Conservation (phyloP, 2,797 vertebrate genomes). For the Etheostoma nigrum region DNA sequence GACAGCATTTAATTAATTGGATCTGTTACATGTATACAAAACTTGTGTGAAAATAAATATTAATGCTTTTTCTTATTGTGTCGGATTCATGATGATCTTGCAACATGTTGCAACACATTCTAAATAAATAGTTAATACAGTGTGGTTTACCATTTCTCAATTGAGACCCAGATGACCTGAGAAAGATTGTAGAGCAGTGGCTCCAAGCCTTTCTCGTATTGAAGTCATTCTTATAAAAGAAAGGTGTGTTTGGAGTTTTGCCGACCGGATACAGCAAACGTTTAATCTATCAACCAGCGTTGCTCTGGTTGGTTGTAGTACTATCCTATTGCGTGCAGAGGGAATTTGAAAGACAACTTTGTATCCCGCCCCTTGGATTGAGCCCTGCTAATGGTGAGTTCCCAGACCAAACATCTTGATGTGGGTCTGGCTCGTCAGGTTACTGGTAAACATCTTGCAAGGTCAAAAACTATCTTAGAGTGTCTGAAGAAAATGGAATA, state of each 20-base stretch:
- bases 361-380: too few species aligned
- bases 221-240: too few species aligned
- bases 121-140: slow-evolving; percentile 35
- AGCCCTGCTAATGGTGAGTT: too few species aligned
- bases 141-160: slow-evolving; percentile 34
- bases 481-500: slow-evolving; percentile 9
- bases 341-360: too few species aligned
- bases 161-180: background rate
- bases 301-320: too few species aligned
- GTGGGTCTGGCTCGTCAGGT: too few species aligned
- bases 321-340: too few species aligned
- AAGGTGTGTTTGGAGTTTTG: too few species aligned
- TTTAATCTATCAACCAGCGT: too few species aligned
- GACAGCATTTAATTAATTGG: slow-evolving; percentile 33
- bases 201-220: too few species aligned
- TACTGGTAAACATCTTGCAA: background rate
- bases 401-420: too few species aligned
- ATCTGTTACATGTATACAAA: slow-evolving; percentile 45
- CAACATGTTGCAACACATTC: slow-evolving; percentile 43
- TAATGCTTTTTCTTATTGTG: slow-evolving; percentile 36
- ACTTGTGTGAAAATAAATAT: slow-evolving; percentile 50
- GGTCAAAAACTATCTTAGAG: background rate
- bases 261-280: too few species aligned
- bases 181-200: background rate
- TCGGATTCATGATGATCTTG: slow-evolving; percentile 47